Evolutionary conservation across 1,140 invertebrate species (phyloP), one percentile per base, ranked within the genome.

Genomic region (Tetraneura akinire): DNA sequence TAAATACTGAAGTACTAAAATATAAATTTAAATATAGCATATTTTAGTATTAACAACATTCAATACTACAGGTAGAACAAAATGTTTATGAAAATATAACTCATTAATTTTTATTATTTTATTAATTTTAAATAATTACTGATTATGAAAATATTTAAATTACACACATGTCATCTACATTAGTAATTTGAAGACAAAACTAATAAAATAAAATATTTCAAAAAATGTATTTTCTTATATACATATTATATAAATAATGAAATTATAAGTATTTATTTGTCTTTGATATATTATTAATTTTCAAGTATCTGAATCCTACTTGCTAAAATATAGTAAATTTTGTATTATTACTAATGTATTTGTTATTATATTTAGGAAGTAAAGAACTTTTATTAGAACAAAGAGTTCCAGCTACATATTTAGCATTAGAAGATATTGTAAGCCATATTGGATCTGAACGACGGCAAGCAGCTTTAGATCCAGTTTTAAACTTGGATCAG

Each of bases 321-420:
- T 10, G 29, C 13, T 37, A 18, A 8, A n/a, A 32, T 64, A 64
- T 9, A 23, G 3, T 23, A 0, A 45, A 2, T 68, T 66, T 14
- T 5, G 11, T 42, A 62, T 21, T 76, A 57, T 45, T 42, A 32
- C 47, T 37, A 57, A 47, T 37, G 8, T 53, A 29, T 57, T 32
- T 76, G 3, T 57, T 13, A 6, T 37, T 45, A 3, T 42, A 4
- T 74, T 29, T 84, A 92, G 95, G 94, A 18, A 94, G 93, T 80
- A 97, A 96, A 86, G 94, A 97, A 85, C 87, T 96, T 2, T 84
- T 98, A 6, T 86, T 99, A 14, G 94, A 97, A 82, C 97, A 99
- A 85, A 93, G 94, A 84, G 94, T 99, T 11, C 98, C 98, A 0
- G 95, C 96, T 8, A 96, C 94, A 73, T 99, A 99, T 86, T 87